phyloP scores from a whole-genome alignment of 92 coral and sea anemone genomes.

The Phenganax marumi region DNA sequence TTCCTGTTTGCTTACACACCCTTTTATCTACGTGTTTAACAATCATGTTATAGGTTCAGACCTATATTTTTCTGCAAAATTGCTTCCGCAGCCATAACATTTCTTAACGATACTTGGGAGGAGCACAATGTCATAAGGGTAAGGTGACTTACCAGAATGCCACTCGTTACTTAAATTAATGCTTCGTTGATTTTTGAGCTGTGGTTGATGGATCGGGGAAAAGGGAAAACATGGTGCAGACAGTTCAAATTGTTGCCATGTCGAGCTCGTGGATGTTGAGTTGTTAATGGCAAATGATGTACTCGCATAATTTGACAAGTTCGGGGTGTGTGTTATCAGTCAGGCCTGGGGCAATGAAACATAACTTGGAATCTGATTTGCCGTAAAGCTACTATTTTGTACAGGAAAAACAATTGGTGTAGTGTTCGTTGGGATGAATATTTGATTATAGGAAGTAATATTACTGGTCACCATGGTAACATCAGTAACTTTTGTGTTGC shows the following conservation, averaged over 20 bases:
- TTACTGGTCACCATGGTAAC: no score
- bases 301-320: no score
- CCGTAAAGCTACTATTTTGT: no score
- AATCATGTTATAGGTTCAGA: conserved; percentile 25
- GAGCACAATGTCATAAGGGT: background rate
- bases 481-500: no score
- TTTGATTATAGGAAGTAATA: no score
- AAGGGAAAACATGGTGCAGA: background rate
- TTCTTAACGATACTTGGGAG: conserved; percentile 39
- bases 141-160: conserved; percentile 9
- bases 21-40: conserved; percentile 42
- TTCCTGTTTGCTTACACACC: conserved; percentile 12
- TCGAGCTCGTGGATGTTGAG: no score
- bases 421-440: no score
- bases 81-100: conserved; percentile 58
- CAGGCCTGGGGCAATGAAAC: no score
- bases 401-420: no score
- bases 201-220: background rate
- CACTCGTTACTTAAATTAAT: background rate
- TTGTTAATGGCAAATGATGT: background rate
- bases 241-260: background rate
- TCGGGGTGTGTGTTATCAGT: no score
- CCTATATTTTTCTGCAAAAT: conserved; percentile 38
- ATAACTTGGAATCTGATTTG: no score
- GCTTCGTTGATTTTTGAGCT: background rate